Evolutionary conservation across 1,140 invertebrate genomes (phyloP).

Genomic region (Babylonia areolata): DNA sequence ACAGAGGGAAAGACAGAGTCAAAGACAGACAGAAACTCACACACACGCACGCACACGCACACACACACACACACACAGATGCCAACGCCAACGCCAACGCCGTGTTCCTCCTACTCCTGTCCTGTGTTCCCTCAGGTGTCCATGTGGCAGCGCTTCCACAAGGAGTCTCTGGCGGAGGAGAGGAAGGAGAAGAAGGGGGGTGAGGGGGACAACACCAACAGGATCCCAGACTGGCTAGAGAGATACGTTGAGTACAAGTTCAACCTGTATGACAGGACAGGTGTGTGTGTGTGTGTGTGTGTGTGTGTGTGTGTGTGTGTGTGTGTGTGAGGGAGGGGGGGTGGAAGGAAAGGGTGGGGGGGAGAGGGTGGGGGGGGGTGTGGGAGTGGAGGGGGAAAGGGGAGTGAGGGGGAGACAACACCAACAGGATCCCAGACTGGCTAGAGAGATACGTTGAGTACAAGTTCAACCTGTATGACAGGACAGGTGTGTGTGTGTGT

Average conservation of each 20-base stretch:
- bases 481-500: too few relatives aligned
- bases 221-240: conserved; percentile 72
- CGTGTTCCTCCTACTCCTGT: too few relatives aligned
- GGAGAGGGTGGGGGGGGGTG: neutral
- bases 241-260: conserved; percentile 75
- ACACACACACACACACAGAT: too few relatives aligned
- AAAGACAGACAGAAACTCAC: too few relatives aligned
- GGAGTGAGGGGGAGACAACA: neutral
- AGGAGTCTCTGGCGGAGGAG: conserved; percentile 45
- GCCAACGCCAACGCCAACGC: too few relatives aligned
- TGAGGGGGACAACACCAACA: conserved; percentile 42
- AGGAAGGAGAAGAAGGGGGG: conserved; percentile 43
- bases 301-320: too few relatives aligned
- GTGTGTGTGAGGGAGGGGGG: neutral
- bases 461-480: too few relatives aligned
- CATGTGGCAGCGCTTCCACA: conserved; percentile 67
- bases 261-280: conserved; percentile 73
- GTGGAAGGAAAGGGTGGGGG: neutral
- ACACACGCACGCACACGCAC: too few relatives aligned
- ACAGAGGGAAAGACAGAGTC: too few relatives aligned
- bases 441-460: too few relatives aligned
- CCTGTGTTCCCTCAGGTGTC: conserved; percentile 50
- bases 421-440: too few relatives aligned
- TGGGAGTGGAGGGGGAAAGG: neutral
- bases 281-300: conserved; percentile 41